Base-by-base conservation (phyloP, 2,888 invertebrate genomes). In the Teinopalpus imperialis region DNA sequence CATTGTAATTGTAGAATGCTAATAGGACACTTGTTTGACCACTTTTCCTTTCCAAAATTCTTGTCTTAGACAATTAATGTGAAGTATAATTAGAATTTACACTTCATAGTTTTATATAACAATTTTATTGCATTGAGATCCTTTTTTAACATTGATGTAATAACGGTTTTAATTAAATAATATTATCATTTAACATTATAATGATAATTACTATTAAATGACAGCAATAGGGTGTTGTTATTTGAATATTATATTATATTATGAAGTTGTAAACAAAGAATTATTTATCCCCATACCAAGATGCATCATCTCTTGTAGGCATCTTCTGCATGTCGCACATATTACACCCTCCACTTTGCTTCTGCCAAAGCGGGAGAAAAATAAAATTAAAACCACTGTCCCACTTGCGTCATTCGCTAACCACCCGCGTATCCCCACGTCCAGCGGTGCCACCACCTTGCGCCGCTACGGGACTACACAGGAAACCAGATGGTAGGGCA, bases 271-370 rank as follows among this genome's bases (percentile, higher is more conserved):
- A n/a, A n/a, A n/a, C n/a, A n/a, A n/a, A n/a, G n/a, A n/a, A n/a
- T n/a, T n/a, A n/a, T n/a, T n/a, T 18, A 9, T 35, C 23, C 57
- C 64, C 75, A 69, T 86, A 87, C 87, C 87, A 85, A 67, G 82
- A 74, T 63, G 73, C 72, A 74, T 87, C 86, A 51, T 82, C 85
- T 74, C 69, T 77, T 52, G 74, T 63, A 47, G 80, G 82, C 80
- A 86, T 77, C 68, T 86, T 85, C 80, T 86, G 88, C 87, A 87
- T 86, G 68, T 87, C 88, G 56, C 88, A 87, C 86, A 87, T 87
- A 54, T 52, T 61, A 61, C 66, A 56, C 51, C 57, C 56, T 54
- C 54, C 61, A 34, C 50, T 49, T 56, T 59, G 54, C 61, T 54
- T 57, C 59, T 67, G 65, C 56, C 57, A 59, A 51, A 57, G 76